Percentiles rank a stretch among this genome's conserved stretches.
Evolutionary conservation across 92 coral and sea anemone genomes (phyloP).

Genomic region (Porites evermanni): DNA sequence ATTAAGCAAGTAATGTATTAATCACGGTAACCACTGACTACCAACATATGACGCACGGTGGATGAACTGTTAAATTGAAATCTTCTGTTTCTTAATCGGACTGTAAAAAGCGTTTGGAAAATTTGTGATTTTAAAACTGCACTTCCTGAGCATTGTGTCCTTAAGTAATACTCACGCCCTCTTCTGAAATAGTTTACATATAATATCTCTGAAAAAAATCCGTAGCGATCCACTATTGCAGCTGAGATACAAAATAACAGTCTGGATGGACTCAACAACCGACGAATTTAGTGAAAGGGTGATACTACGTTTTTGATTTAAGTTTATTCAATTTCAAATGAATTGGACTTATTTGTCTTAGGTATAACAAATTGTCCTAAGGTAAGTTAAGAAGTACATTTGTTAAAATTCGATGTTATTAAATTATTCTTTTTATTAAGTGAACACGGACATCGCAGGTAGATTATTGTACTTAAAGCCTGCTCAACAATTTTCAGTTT

Average conservation of each 20-base stretch:
- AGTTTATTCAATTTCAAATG: too few relatives aligned
- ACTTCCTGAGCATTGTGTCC: neutral
- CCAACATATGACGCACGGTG: neutral
- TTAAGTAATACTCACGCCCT: neutral
- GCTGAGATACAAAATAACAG: neutral
- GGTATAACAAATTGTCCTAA: too few relatives aligned
- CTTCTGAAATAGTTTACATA: neutral
- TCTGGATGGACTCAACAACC: too few relatives aligned
- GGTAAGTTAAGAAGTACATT: too few relatives aligned
- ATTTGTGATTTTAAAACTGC: neutral
- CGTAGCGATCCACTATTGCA: neutral
- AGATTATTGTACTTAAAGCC: too few relatives aligned
- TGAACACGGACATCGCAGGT: too few relatives aligned
- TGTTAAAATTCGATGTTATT: too few relatives aligned
- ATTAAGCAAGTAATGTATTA: conserved; percentile 2
- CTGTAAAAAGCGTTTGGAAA: neutral
- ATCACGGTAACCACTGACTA: neutral
- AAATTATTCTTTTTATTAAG: too few relatives aligned
- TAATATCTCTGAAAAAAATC: neutral
- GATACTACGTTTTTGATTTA: too few relatives aligned
- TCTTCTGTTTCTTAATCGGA: neutral
- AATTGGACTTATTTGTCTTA: too few relatives aligned
- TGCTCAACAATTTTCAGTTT: too few relatives aligned
- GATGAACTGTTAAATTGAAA: neutral
- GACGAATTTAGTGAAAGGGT: too few relatives aligned